These are phyloP conservation scores for Halesus radiatus DNA, from an alignment of 1,140 invertebrate genomes.

Conservation along the genomic window DNA sequence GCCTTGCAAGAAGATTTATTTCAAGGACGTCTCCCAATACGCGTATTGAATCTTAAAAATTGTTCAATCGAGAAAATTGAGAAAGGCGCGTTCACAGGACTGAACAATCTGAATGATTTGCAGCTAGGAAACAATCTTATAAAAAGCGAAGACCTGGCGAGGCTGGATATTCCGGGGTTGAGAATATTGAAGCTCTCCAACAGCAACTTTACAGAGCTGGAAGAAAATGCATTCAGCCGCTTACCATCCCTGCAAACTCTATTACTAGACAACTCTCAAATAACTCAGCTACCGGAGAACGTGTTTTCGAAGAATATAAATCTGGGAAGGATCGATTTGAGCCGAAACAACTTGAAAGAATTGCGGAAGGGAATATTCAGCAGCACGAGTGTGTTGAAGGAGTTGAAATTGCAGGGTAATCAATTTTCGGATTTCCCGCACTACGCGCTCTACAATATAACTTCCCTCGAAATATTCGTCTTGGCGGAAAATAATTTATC, in stretches of 20 bases:
- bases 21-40: slow-evolving; percentile 74
- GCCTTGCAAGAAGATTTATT: slow-evolving; percentile 75
- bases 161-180: slow-evolving; percentile 80
- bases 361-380: slow-evolving; percentile 79
- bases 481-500: slow-evolving; percentile 80
- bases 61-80: slow-evolving; percentile 73
- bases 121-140: slow-evolving; percentile 81
- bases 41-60: slow-evolving; percentile 72
- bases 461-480: slow-evolving; percentile 80
- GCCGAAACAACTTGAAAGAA: slow-evolving; percentile 76
- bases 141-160: slow-evolving; percentile 74
- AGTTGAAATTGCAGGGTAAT: slow-evolving; percentile 82
- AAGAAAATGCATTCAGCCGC: slow-evolving; percentile 78
- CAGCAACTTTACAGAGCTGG: slow-evolving; percentile 83
- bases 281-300: slow-evolving; percentile 75
- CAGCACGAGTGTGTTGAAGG: slow-evolving; percentile 79
- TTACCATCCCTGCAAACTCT: slow-evolving; percentile 82
- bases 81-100: slow-evolving; percentile 70
- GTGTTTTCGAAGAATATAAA: slow-evolving; percentile 84
- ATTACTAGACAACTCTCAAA: slow-evolving; percentile 77
- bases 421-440: slow-evolving; percentile 82
- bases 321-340: slow-evolving; percentile 79
- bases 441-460: slow-evolving; percentile 79
- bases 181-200: slow-evolving; percentile 79
- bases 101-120: slow-evolving; percentile 74